phyloP scores from a whole-genome alignment of 2,888 invertebrate genomes.

The Xestia xanthographa region DNA sequence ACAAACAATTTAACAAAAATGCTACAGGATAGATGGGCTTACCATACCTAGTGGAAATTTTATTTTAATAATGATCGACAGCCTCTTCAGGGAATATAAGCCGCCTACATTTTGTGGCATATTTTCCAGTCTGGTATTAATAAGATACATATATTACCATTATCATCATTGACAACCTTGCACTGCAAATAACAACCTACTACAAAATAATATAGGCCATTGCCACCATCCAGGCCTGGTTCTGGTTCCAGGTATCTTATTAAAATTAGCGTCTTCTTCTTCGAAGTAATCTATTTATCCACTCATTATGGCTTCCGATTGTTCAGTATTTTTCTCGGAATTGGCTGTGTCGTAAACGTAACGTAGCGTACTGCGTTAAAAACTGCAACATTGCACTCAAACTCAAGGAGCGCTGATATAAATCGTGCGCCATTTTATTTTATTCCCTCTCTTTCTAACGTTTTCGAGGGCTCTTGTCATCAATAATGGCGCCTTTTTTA shows the following conservation, averaged over 20 bases:
- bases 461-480: conserved; percentile 25
- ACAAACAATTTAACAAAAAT: too few species aligned
- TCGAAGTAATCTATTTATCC: too few species aligned
- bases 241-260: not conserved
- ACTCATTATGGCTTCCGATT: conserved; percentile 15
- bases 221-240: too few species aligned
- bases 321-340: conserved; percentile 32
- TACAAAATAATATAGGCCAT: not conserved
- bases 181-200: not conserved
- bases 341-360: conserved; percentile 55
- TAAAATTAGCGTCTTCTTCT: too few species aligned
- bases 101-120: not conserved
- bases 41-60: not conserved
- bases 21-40: too few species aligned
- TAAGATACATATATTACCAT: not conserved
- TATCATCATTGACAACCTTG: not conserved
- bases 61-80: too few species aligned
- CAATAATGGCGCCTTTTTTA: conserved; percentile 38
- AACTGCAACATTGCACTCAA: conserved; percentile 61
- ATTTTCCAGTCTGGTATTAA: too few species aligned
- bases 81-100: not conserved
- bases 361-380: conserved; percentile 58
- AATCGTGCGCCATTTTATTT: conserved; percentile 45
- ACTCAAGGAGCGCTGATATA: conserved; percentile 43
- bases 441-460: conserved; percentile 11